Evolutionary conservation across 2,797 vertebrate species (phyloP).

Genomic region (Erpetoichthys calabaricus): DNA sequence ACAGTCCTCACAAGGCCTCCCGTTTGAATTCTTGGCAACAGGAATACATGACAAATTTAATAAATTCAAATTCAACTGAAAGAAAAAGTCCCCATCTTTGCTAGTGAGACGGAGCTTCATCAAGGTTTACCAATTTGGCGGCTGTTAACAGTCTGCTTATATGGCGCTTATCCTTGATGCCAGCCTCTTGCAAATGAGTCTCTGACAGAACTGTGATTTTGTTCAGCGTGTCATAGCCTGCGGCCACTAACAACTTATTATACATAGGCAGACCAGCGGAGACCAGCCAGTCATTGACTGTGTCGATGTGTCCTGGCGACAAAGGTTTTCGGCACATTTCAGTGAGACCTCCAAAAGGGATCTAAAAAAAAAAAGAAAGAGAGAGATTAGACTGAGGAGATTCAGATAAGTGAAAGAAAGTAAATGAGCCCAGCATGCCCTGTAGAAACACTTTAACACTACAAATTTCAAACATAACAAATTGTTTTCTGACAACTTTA

Average conservation of each 20-base stretch:
- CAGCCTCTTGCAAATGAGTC: slow-evolving; percentile 61
- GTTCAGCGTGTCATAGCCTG: slow-evolving; percentile 66
- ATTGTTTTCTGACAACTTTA: too few relatives aligned
- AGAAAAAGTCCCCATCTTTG: slow-evolving; percentile 5
- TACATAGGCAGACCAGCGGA: slow-evolving; percentile 93
- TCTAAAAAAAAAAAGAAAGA: slow-evolving; percentile 41
- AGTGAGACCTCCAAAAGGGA: slow-evolving; percentile 82
- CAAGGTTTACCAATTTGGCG: slow-evolving; percentile 51
- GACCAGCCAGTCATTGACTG: slow-evolving; percentile 78
- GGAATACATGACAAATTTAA: too few relatives aligned
- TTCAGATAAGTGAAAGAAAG: too few relatives aligned
- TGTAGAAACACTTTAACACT: too few relatives aligned
- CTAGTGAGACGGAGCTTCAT: neutral
- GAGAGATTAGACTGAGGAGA: too few relatives aligned
- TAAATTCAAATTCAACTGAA: too few relatives aligned
- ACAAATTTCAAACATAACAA: too few relatives aligned
- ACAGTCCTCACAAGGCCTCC: too few relatives aligned
- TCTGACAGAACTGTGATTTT: slow-evolving; percentile 72
- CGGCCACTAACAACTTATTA: slow-evolving; percentile 47
- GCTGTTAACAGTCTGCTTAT: slow-evolving; percentile 69
- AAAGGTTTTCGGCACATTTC: slow-evolving; percentile 79
- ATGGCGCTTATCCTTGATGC: slow-evolving; percentile 75
- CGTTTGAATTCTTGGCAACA: too few relatives aligned
- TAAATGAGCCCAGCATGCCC: too few relatives aligned
- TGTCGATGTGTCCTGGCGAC: slow-evolving; percentile 56